Conservation (phyloP, 2,113 vertebrate genomes). For the Trochalopteron elliotii region DNA sequence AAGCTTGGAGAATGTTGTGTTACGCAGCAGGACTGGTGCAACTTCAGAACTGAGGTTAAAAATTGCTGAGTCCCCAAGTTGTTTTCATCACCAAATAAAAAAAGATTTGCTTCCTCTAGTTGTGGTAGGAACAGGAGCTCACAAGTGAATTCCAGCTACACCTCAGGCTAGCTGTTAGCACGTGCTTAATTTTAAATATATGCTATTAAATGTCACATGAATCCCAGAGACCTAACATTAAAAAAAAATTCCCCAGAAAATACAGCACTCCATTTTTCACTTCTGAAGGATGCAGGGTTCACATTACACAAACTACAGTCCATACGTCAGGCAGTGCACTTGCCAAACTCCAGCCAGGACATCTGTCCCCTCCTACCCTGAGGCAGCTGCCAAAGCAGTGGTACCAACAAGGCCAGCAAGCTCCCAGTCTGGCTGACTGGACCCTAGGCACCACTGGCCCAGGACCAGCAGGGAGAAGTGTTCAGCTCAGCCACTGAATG, state of each 20-base stretch:
- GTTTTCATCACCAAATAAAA: slow-evolving; percentile 2
- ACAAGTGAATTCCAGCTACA: not conserved
- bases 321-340: not conserved
- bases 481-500: not conserved
- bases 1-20: not conserved
- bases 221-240: not conserved
- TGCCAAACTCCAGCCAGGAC: not conserved
- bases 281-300: not conserved
- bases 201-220: not conserved
- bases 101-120: not conserved
- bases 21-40: accelerated
- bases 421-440: not conserved
- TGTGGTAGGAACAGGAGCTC: not conserved
- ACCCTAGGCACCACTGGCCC: accelerated
- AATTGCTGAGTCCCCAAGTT: not conserved
- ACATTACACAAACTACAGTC: accelerated
- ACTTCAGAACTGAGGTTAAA: not conserved
- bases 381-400: not conserved
- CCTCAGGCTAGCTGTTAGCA: not conserved
- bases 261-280: not conserved
- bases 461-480: accelerated
- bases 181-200: not conserved
- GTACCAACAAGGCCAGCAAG: not conserved
- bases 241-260: not conserved
- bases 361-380: not conserved